Percentiles rank a stretch among this genome's conserved stretches.
Conservation (phyloP, 1,140 invertebrate genomes). For the Melipona quadrifasciata region DNA sequence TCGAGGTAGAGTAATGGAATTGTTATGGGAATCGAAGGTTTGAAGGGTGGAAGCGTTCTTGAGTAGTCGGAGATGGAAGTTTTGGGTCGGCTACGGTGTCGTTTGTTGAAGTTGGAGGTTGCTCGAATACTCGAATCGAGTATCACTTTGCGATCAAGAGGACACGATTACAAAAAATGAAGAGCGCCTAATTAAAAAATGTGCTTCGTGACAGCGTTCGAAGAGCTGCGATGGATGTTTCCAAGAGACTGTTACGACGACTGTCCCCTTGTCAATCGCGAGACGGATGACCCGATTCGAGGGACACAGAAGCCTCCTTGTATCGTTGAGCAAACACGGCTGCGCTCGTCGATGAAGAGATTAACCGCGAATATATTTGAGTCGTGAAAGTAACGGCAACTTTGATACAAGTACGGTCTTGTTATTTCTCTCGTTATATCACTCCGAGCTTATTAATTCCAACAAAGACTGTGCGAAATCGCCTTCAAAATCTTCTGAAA, state of each 20-base stretch:
- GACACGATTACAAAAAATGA: not conserved
- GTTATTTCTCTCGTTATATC: not conserved
- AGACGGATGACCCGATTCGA: not conserved
- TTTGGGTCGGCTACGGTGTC: not conserved
- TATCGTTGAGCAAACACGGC: not conserved
- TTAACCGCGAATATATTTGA: not conserved
- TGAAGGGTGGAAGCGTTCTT: not conserved
- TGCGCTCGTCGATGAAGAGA: not conserved
- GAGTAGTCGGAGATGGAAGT: slow-evolving; percentile 6
- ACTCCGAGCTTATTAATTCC: not conserved
- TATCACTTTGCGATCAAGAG: not conserved
- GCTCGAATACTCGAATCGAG: not conserved
- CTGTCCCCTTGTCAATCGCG: not conserved
- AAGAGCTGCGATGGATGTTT: not conserved
- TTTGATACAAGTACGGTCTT: not conserved
- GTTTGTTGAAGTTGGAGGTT: not conserved
- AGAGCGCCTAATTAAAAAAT: not conserved
- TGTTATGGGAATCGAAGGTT: slow-evolving; percentile 10
- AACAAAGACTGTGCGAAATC: not conserved
- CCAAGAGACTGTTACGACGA: not conserved
- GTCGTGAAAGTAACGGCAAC: not conserved
- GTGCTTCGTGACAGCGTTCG: not conserved
- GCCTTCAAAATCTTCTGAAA: too few relatives aligned
- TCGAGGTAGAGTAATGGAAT: slow-evolving; percentile 15
- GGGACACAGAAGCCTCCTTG: not conserved